Percentiles rank a stretch among this genome's conserved stretches.
Conservation (phyloP, 2,888 invertebrate species). For the Chesias legatella region DNA sequence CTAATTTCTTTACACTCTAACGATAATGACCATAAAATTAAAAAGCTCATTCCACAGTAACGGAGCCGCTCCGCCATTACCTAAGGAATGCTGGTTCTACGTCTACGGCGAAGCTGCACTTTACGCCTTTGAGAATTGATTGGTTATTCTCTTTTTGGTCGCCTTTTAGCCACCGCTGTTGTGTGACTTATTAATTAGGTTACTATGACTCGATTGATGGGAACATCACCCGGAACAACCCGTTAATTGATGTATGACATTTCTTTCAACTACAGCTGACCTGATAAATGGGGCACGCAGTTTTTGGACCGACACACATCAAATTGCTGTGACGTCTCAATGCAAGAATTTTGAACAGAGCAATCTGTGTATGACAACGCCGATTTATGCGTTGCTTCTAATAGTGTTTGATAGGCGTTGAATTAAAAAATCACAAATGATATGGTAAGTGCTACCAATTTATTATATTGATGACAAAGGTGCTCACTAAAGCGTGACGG, state of each 20-base stretch:
- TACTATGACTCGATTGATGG: constrained; percentile 30
- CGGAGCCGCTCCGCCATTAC: constrained; percentile 38
- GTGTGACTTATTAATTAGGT: constrained; percentile 50
- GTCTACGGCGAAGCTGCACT: constrained; percentile 53
- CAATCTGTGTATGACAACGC: too few species aligned
- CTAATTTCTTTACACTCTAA: too few species aligned
- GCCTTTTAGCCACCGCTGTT: constrained; percentile 53
- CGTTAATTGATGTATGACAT: constrained; percentile 42
- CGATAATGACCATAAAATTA: not conserved
- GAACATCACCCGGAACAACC: constrained; percentile 26
- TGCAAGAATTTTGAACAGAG: too few species aligned
- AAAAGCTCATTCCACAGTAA: constrained; percentile 39
- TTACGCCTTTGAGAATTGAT: constrained; percentile 63
- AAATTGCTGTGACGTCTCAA: too few species aligned
- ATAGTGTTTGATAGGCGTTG: too few species aligned
- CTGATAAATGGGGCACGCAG: constrained; percentile 36
- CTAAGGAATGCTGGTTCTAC: constrained; percentile 55
- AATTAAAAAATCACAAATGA: too few species aligned
- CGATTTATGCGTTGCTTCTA: too few species aligned
- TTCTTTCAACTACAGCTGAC: constrained; percentile 39
- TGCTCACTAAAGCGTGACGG: too few species aligned
- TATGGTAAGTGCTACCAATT: too few species aligned
- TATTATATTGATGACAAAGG: too few species aligned
- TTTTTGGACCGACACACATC: constrained; percentile 16
- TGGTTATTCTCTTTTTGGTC: constrained; percentile 52